phyloP scores from a whole-genome alignment of 2,888 invertebrate genomes.

The Dasypolia templi region DNA sequence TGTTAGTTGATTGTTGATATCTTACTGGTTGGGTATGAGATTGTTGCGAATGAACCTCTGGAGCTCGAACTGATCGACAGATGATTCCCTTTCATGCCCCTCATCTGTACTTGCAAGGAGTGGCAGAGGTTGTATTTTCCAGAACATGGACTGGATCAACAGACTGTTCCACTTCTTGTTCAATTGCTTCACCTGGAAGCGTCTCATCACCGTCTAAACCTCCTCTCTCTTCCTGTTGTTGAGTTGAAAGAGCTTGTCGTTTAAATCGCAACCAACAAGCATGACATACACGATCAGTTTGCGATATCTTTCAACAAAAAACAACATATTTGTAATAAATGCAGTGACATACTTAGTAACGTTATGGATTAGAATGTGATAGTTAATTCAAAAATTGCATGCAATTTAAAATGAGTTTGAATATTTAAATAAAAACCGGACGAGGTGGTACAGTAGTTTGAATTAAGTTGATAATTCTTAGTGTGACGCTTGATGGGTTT shows the following conservation, averaged over 20 bases:
- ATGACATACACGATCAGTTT: constrained; percentile 26
- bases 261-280: constrained; percentile 31
- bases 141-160: constrained; percentile 8
- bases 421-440: constrained; percentile 32
- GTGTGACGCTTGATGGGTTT: constrained; percentile 25
- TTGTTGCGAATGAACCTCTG: constrained; percentile 12
- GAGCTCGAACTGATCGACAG: constrained; percentile 4
- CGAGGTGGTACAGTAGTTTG: constrained; percentile 22
- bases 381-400: not conserved
- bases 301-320: constrained; percentile 35
- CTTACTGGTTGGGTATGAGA: constrained; percentile 8
- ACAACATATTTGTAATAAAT: constrained; percentile 23
- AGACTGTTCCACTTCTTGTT: constrained; percentile 25
- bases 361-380: not conserved
- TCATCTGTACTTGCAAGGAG: constrained; percentile 6
- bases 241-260: constrained; percentile 19
- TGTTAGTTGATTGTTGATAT: constrained; percentile 4
- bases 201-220: constrained; percentile 1
- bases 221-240: constrained; percentile 25
- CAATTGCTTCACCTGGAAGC: not conserved
- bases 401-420: not conserved
- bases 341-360: not conserved
- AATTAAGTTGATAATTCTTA: constrained; percentile 27
- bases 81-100: constrained; percentile 3
- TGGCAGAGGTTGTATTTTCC: not conserved